phyloP scores from a whole-genome alignment of 2,797 vertebrate genomes.

The Sebastes vulpes region DNA sequence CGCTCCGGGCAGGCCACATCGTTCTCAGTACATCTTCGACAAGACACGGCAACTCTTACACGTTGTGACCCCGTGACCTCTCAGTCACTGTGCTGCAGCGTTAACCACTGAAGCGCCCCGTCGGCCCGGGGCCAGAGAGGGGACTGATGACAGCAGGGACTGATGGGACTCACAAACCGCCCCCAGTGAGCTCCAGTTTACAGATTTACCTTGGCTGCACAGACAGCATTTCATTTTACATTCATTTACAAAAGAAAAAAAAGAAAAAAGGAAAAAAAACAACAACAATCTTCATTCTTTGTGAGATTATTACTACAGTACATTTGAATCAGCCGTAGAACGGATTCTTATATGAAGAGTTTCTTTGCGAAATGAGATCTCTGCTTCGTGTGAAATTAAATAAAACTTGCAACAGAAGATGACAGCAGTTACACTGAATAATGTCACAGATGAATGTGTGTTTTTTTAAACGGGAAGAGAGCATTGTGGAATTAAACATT shows the following conservation, averaged over 20 bases:
- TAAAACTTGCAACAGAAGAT: not conserved
- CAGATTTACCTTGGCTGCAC: conserved; percentile 12
- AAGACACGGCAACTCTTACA: not conserved
- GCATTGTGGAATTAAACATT: not conserved
- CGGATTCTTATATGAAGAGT: not conserved
- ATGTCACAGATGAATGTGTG: not conserved
- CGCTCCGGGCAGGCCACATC: not conserved
- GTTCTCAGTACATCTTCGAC: not conserved
- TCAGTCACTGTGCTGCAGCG: not conserved
- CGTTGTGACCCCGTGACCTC: not conserved
- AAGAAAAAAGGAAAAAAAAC: not conserved
- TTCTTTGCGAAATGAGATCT: not conserved
- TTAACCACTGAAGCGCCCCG: not conserved
- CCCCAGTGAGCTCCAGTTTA: not conserved
- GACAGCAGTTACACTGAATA: not conserved
- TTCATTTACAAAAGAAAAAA: conserved; percentile 41
- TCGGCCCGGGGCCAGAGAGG: not conserved
- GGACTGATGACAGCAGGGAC: not conserved
- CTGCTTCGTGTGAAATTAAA: not conserved
- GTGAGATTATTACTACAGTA: conserved; percentile 26
- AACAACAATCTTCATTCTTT: conserved; percentile 32
- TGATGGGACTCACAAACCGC: not conserved
- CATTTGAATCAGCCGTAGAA: conserved; percentile 9
- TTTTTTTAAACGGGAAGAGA: not conserved
- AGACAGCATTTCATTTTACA: conserved; percentile 36